Base-by-base conservation (phyloP, 2,888 invertebrate species). In the Plebejus argus region DNA sequence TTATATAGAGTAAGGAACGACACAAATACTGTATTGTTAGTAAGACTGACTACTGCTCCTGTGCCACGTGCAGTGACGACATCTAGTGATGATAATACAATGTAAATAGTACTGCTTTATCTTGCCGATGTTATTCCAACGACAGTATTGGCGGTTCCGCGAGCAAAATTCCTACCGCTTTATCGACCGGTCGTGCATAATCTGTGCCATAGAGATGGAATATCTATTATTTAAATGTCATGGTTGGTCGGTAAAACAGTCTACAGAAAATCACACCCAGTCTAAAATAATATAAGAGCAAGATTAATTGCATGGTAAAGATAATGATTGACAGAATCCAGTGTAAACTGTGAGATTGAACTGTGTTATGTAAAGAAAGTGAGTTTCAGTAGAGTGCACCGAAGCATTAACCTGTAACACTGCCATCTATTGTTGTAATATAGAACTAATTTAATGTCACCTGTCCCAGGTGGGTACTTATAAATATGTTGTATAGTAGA, bases 391-490 rank as follows among this genome's bases (percentile, higher is more conserved):
- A 74, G 74, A 53, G 45, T 74, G 74, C 74, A 74, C 74, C 28
- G 53, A 45, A 72, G 49, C 72, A 72, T 72, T 72, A 23, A 74
- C 74, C 53, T 74, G 74, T 81, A 81, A 79, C 79, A 74, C 74
- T 74, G 74, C 74, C 74, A 74, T 74, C 74, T 74, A 72, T 72
- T 49, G 74, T 53, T 74, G 74, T 74, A 74, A 74, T 28, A 74
- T 74, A 74, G 74, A 74, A 53, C 53, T 74, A 74, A 74, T 74
- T 74, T 53, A 74, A 72, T 45, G 18, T 45, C 72, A 72, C 53
- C 74, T 74, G 28, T 18, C 39, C 12, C 12, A 74, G 18, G 74
- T 53, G 74, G 53, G 74, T 74, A 74, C 74, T 74, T 74, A 74
- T 74, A 74, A 74, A 74, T 74, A 74, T 74, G 74, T 74, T 74